Base-by-base conservation (phyloP, 2,113 vertebrate genomes). In the Edolisoma coerulescens region DNA sequence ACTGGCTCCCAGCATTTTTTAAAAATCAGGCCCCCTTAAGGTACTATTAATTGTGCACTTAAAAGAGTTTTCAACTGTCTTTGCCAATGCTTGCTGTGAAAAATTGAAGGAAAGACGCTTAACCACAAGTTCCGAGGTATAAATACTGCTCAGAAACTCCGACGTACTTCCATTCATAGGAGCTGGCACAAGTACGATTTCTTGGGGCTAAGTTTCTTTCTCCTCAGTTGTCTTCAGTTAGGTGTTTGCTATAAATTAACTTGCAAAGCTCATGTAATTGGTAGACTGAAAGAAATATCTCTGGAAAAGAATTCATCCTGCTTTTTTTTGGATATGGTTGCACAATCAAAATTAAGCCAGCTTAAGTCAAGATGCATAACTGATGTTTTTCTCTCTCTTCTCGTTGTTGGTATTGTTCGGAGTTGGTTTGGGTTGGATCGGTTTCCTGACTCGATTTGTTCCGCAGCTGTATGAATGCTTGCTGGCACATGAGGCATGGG, bases 341-440 rank as follows among this genome's bases (percentile, higher is more conserved):
- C 79, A 92, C 60, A 95, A 78, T 63, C 73, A 47, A 69, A 93
- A 83, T 94, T 41, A 86, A 90, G 52, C 54, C 88, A 65, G 67
- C 45, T 42, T 70, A 75, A 93, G 35, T 81, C 76, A 80, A 63
- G 63, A 24, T 70, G 75, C 30, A 30, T 89, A 95, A 93, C 83
- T 86, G 59, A 68, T 93, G 63, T 74, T 84, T 88, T 63, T 84
- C 60, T 83, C 22, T 75, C 19, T 87, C 60, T 83, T 84, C 13
- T 50, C 10, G 4, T 65, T 85, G 70, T 75, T 88, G 91, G 78
- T 84, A 93, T 93, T 96, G 94, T 95, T 95, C 52, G 52, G 86
- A 74, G 77, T 39, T 84, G 71, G 42, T 74, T 95, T 93, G 39
- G 49, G 42, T 41, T 81, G 91, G 88, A 78, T 84, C 42, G 5